Base-by-base conservation (phyloP, 2,888 invertebrate species). In the Drosophila parthenogenetica region DNA sequence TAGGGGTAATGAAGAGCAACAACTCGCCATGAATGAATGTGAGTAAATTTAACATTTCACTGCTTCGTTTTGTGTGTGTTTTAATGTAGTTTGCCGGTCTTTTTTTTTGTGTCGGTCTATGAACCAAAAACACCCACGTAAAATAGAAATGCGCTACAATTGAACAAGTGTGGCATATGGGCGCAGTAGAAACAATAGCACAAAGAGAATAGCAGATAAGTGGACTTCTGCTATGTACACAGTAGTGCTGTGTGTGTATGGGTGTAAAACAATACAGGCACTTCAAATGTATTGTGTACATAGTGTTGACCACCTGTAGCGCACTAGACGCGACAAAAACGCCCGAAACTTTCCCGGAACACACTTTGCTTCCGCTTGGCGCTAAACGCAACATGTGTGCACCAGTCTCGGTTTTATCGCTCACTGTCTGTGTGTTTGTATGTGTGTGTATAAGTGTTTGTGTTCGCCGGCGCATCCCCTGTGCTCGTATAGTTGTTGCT, bases 311-410 rank as follows among this genome's bases (percentile, higher is more conserved):
- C 75, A 70, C 60, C 58, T 69, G 79, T 67, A 79, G 70, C 46
- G 77, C 51, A 73, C 50, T 55, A 19, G 39, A 19, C 32, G 0
- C 17, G 58, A 22, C 53, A 39, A 54, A 60, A 70, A 79, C 62
- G 39, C 58, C 67, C 69, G 48, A 29, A 46, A 61, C 77, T 73
- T 82, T 73, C 61, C 79, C 73, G 69, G 65, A 69, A 69, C 60
- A 54, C 60, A 50, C 45, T 68, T 76, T 73, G 67, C 66, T 68
- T 73, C 68, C 77, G 80, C 65, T 75, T 67, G 83, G 79, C 83
- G 83, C 74, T 80, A 70, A 69, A 61, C 69, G 83, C 84, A 86
- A 81, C 87, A 84, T 84, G 84, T 84, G 87, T 75, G 67, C 64
- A 43, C 54, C 76, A 75, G 71, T 55, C 61, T 40, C 53, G 19